These are phyloP conservation scores for Corythucha ciliata DNA, from an alignment of 2,888 invertebrate genomes.

Conservation along the genomic window DNA sequence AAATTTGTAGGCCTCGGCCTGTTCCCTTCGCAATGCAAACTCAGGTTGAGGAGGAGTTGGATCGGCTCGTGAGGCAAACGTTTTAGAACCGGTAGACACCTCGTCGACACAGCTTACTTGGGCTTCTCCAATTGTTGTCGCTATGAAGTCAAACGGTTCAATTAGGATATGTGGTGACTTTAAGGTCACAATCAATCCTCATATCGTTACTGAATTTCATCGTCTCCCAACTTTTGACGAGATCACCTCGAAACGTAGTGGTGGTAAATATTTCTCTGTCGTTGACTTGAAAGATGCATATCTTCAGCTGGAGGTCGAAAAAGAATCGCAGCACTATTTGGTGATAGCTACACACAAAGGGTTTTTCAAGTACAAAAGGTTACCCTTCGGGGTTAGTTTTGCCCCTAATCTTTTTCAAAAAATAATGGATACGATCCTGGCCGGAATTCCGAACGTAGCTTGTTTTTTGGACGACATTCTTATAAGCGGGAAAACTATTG, in stretches of 20 bases:
- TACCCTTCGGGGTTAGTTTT: slow-evolving; percentile 11
- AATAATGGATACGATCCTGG: slow-evolving; percentile 14
- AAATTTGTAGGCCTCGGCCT: slow-evolving; percentile 9
- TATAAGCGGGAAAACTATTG: neutral
- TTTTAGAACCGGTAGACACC: slow-evolving; percentile 10
- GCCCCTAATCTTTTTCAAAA: slow-evolving; percentile 13
- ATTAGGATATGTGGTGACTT: slow-evolving; percentile 15
- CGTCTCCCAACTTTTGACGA: slow-evolving; percentile 19
- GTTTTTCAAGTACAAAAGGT: slow-evolving; percentile 1
- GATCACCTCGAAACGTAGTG: neutral
- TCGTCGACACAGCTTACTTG: slow-evolving; percentile 1
- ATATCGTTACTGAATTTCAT: slow-evolving; percentile 2
- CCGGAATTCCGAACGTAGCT: neutral
- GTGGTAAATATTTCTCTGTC: slow-evolving; percentile 4
- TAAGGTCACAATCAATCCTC: slow-evolving; percentile 10
- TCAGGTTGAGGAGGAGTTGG: slow-evolving; percentile 11
- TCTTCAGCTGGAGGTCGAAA: slow-evolving; percentile 8
- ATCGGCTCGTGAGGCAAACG: too few relatives aligned
- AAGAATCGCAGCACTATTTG: neutral
- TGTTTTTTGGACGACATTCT: slow-evolving; percentile 17
- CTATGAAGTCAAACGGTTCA: slow-evolving; percentile 3
- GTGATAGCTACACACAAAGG: neutral
- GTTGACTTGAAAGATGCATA: slow-evolving; percentile 11
- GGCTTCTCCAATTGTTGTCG: slow-evolving; percentile 12
- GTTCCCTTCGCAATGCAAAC: slow-evolving; percentile 9